Evolutionary conservation across 1,140 invertebrate genomes (phyloP), one percentile per base, ranked within the genome.

Genomic region (Lerema accius): DNA sequence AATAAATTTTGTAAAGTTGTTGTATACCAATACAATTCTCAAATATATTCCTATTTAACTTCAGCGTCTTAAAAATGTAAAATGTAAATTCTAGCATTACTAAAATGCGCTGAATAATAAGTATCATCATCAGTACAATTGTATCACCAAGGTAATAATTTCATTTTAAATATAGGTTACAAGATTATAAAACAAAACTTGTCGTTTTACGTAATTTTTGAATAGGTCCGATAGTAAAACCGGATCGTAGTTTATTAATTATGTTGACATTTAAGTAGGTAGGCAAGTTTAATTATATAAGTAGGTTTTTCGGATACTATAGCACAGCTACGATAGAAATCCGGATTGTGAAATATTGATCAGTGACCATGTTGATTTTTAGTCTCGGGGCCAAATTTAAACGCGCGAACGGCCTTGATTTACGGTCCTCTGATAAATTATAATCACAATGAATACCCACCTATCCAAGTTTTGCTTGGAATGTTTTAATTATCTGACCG

Each of bases 401-500:
- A 26, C 26, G 49, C 53, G 42, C 60, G 63, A 43, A 45, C 42
- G 32, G 49, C 56, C 63, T 65, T 65, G 63, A 65, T 65, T 51
- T 58, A n/a, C 16, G 11, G n/a, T 14, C 19, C 19, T 45, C 56
- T 53, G 56, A 60, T 60, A 60, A 60, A 39, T 58, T 59, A 42
- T 48, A 63, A 56, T 56, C 19, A 58, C 5, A 43, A 11, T 43
- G n/a, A 39, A 6, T 26, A n/a, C n/a, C n/a, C n/a, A n/a, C 2
- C 19, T 3, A 32, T 43, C 53, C 53, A 23, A 58, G 15, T 51
- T 42, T 15, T 10, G 19, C 28, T 42, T 42, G 50, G 50, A 55
- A 55, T 55, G 50, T 42, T 17, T 42, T n/a, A 37, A 35, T 50
- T 19, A 26, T 49, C 46, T 17, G 23, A 5, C 15, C 46, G 46